Conservation (phyloP, 2,797 vertebrate genomes). For the Falco rusticolus region DNA sequence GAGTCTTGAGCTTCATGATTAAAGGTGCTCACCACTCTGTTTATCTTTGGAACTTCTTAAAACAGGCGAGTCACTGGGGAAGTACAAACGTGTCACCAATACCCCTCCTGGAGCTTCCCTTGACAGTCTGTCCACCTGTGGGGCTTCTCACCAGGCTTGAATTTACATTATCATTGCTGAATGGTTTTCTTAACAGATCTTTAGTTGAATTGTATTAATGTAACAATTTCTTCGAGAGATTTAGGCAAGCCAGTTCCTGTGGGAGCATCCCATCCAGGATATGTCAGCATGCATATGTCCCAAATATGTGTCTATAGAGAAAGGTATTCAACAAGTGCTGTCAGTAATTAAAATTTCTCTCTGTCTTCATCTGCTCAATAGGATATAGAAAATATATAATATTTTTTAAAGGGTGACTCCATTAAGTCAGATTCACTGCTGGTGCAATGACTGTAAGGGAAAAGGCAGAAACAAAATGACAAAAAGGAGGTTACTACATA, state of each 20-base stretch:
- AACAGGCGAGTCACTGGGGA: neutral
- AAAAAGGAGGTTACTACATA: neutral
- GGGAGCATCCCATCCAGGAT: neutral
- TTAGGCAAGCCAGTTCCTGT: neutral
- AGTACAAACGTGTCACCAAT: neutral
- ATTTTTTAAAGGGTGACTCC: neutral
- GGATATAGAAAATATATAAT: neutral
- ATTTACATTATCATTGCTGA: neutral
- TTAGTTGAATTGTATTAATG: neutral
- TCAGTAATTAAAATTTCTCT: neutral
- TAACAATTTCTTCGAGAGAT: neutral
- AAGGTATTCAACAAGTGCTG: neutral
- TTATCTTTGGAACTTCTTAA: neutral
- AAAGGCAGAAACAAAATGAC: neutral
- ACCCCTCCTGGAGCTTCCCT: neutral
- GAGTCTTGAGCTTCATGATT: accelerated
- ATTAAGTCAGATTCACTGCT: neutral
- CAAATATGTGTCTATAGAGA: neutral
- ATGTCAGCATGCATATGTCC: neutral
- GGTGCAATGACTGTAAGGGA: neutral
- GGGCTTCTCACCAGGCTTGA: neutral
- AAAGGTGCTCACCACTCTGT: neutral
- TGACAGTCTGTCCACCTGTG: neutral
- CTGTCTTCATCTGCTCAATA: neutral
- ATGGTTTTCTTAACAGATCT: neutral